A percentile compares a stretch with the other conserved stretches of the same genome.
Conservation (phyloP, 2,113 vertebrate genomes). For the Leptobrachium ailaonicum region DNA sequence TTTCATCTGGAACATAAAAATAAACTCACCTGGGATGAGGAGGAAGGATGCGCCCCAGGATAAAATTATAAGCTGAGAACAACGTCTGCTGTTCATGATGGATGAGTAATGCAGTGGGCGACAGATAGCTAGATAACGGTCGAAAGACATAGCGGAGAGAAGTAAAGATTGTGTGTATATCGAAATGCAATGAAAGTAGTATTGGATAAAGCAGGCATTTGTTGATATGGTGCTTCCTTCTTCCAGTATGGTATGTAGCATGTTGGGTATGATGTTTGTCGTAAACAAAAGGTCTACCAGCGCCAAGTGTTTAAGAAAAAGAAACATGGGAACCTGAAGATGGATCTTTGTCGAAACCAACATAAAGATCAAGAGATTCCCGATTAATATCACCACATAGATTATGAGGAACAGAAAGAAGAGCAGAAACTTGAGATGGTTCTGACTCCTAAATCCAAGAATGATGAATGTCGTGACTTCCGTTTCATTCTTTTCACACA, state of each 20-base stretch:
- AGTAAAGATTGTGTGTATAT: constrained; percentile 22
- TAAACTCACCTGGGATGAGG: neutral
- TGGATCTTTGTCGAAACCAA: neutral
- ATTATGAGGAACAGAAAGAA: constrained; percentile 6
- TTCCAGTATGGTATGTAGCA: constrained; percentile 17
- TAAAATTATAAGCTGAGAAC: constrained; percentile 12
- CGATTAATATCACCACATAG: constrained; percentile 10
- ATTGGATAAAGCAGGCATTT: constrained; percentile 7
- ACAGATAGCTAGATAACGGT: constrained; percentile 32
- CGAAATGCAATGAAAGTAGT: constrained; percentile 11
- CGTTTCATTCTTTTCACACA: constrained; percentile 26
- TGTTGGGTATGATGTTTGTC: constrained; percentile 30
- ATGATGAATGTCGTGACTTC: neutral
- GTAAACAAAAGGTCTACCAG: constrained; percentile 26
- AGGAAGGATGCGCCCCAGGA: constrained; percentile 15
- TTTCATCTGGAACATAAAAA: constrained; percentile 16
- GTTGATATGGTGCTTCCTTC: neutral
- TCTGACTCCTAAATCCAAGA: constrained; percentile 3
- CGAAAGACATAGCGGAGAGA: constrained; percentile 28
- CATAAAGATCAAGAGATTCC: constrained; percentile 7
- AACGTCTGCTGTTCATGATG: constrained; percentile 10
- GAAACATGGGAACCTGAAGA: constrained; percentile 24
- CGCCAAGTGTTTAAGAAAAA: constrained; percentile 25
- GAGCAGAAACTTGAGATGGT: neutral
- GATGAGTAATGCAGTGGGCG: constrained; percentile 26